Evolutionary conservation across 2,888 invertebrate species (phyloP), one percentile per base, ranked within the genome.

Genomic region (Muschampia plurimacula): DNA sequence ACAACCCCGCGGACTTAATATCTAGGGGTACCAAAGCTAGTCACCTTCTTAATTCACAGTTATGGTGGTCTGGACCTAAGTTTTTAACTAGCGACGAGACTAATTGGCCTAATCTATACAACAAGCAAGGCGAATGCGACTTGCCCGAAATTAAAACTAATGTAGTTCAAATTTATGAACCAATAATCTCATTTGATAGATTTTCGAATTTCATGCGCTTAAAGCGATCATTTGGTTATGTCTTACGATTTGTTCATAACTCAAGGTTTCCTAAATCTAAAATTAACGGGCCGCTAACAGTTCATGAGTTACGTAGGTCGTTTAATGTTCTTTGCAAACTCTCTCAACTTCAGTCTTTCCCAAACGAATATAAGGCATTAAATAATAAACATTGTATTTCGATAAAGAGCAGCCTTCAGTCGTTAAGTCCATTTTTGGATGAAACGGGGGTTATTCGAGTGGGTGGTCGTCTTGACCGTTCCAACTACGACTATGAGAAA

Each of bases 1-100:
- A 13, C 1, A 73, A 74, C 63, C 73, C 74, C 6, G 67, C 74
- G n/a, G 74, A 72, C 44, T 55, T 67, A 3, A 64, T 70, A 8
- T 74, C 74, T 13, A 41, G 44, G 15, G 46, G 32, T 32, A 49
- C 28, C 8, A 49, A 65, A 44, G 41, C 66, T 28, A 15, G 12
- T 49, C 22, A 32, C 13, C 36, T 32, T 15, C 66, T 22, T 2
- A 49, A 52, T 32, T 66, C 66, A 36, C 10, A 44, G 10, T 44
- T 63, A 12, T 63, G 63, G 63, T 63, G 63, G 63, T 44, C 5
- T 44, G 63, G 63, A 22, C 63, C 63, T 44, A 41, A 28, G 5
- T 63, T 63, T 63, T 44, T 63, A 22, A 10, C 44, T 39, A 15
- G n/a, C 9, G 39, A 32, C 15, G 62, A 62, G n/a, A 36, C n/a